Base-by-base conservation (phyloP, 2,797 vertebrate genomes). In the Novumbra hubbsi region DNA sequence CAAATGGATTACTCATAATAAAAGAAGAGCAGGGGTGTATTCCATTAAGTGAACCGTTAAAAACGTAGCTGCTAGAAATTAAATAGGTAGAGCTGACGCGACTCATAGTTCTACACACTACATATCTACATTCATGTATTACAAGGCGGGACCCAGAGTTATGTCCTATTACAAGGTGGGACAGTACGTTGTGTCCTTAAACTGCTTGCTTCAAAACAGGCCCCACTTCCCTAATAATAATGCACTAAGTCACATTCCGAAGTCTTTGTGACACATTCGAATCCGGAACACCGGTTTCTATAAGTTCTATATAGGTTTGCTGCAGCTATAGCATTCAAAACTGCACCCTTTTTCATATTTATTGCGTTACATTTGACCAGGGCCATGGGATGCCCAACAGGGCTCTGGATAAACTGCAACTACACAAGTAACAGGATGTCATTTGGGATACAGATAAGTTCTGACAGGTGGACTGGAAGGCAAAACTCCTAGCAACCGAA, bases 101-200 rank as follows among this genome's bases (percentile, higher is more conserved):
- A 16, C 55, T 27, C 55, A 60, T 8, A 27, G 21, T 24, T 60
- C 55, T 24, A 27, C 8, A 60, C 55, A 60, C 21, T 21, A 60
- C 11, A 21, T 27, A 12, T 60, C 41, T 45, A 45, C 14, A 1
- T 45, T 45, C 11, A 45, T 14, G 34, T 38, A 38, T 38, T 38
- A 38, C 8, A 38, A 38, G 34, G 41, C 14, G 11, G 41, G 12
- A 45, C 41, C 41, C 11, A 12, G 41, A n/a, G n/a, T n/a, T n/a
- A n/a, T n/a, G n/a, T n/a, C n/a, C n/a, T 38, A 38, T 38, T 38
- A 38, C 8, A 38, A 38, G 34, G 41, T 45, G 11, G 41, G 12
- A 84, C 85, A 85, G 85, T 90, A 83, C 77, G 73, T 80, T 77
- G 74, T 73, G 45, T 68, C 76, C 85, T 80, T 76, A 62, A 62